Evolutionary conservation across 2,797 vertebrate species (phyloP).

Genomic region (Amazonetta brasiliensis): DNA sequence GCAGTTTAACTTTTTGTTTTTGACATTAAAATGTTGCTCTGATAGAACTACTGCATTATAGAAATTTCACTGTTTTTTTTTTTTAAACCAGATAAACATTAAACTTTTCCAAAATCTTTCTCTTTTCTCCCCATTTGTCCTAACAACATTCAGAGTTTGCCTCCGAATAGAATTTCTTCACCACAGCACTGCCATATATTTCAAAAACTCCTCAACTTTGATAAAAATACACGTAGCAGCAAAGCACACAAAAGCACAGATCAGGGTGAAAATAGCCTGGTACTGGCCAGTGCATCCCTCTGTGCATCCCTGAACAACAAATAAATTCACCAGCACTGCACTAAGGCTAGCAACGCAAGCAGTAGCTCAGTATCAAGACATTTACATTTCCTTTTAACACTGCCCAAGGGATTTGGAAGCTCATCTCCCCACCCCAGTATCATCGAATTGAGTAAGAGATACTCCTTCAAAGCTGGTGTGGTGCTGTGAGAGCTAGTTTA

Average conservation of each 20-base stretch:
- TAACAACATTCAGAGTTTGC: neutral
- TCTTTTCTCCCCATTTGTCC: neutral
- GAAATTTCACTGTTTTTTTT: neutral
- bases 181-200: accelerated
- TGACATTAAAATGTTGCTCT: neutral
- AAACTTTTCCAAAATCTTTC: neutral
- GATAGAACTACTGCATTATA: neutral
- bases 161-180: neutral
- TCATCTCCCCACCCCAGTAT: neutral
- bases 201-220: neutral
- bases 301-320: accelerated
- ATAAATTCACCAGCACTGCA: accelerated
- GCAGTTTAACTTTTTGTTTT: neutral
- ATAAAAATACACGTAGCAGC: neutral
- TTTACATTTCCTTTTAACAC: neutral
- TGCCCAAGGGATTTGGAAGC: neutral
- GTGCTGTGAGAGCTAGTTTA: neutral
- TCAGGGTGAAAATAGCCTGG: accelerated
- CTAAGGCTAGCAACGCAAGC: neutral
- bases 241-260: neutral
- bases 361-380: accelerated
- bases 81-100: neutral
- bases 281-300: too few species aligned
- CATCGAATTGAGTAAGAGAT: constrained; percentile 30
- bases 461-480: neutral